Percentiles rank a stretch among this genome's conserved stretches.
phyloP scores from a whole-genome alignment of 2,888 invertebrate species.

The Cynaeus angustus region DNA sequence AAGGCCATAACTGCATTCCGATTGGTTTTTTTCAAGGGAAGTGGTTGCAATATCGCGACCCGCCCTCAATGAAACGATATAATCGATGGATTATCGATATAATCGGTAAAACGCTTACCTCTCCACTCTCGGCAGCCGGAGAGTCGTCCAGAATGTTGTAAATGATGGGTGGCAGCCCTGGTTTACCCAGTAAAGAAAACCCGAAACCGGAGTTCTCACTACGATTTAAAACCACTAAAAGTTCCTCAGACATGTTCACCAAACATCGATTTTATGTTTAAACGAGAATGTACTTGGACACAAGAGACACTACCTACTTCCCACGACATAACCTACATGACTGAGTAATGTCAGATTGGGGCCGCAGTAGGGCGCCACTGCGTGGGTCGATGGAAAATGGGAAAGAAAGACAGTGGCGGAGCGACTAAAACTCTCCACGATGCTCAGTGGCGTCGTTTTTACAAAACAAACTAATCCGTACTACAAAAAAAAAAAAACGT shows the following conservation, averaged over 20 bases:
- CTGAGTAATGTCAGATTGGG: conserved; percentile 58
- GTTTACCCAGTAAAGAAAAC: conserved; percentile 92
- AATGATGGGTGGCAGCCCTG: conserved; percentile 94
- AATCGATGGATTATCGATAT: not conserved
- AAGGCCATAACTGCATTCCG: conserved; percentile 61
- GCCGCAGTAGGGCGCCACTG: conserved; percentile 61
- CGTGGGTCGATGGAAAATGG: not conserved
- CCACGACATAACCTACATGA: conserved; percentile 68
- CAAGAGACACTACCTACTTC: conserved; percentile 58
- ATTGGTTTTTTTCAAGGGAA: conserved; percentile 54
- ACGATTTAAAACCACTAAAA: conserved; percentile 90
- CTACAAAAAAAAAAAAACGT: too few relatives aligned
- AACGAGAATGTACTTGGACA: conserved; percentile 47
- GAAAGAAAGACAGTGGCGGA: too few relatives aligned
- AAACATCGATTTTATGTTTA: conserved; percentile 67
- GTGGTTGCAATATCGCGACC: conserved; percentile 50
- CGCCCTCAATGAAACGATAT: not conserved
- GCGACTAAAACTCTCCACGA: too few relatives aligned
- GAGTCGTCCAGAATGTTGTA: conserved; percentile 95
- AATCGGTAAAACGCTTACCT: conserved; percentile 76
- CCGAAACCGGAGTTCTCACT: conserved; percentile 92
- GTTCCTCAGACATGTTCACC: conserved; percentile 87
- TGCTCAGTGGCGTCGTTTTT: not conserved
- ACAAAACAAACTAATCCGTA: too few relatives aligned
- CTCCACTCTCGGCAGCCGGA: conserved; percentile 92